Base-by-base conservation (phyloP, 1,140 invertebrate genomes). In the Ips nitidus region DNA sequence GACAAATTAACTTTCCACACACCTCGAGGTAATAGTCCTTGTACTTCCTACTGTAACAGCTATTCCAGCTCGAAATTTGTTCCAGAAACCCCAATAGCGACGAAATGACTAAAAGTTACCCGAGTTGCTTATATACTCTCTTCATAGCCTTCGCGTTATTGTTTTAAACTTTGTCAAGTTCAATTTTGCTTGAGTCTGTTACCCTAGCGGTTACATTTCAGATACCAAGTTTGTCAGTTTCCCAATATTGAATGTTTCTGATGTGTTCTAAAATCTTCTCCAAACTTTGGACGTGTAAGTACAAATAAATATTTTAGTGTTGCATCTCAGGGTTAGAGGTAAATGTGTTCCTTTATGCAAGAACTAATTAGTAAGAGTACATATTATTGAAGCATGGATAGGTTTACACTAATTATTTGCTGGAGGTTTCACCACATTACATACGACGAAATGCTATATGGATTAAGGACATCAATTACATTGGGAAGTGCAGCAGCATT, bases 151-250 rank as follows among this genome's bases (percentile, higher is more conserved):
- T 22, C 22, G 22, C 22, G 22, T 22, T 22, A 22, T 22, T 22
- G 22, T 22, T 22, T 22, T 22, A 50, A 50, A 50, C 45, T 50
- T 50, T 22, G 6, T 50, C 45, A 3, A 50, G 45, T 50, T 50
- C 22, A 50, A 50, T 50, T 50, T 50, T 50, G 45, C 6, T 50
- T 1, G 22, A 50, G 45, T 50, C 22, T 50, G 45, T 50, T 50
- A 22, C 45, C 22, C 6, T 8, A 22, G 45, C 7, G 22, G 22
- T 50, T 50, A 50, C 22, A 22, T 50, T 50, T 8, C 6, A 50
- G 45, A 50, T 50, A 50, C 45, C 22, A 50, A 50, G 6, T 50
- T 50, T 50, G 45, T 6, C 45, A 50, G 45, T 50, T 50, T 50
- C 7, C 22, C 45, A 50, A 50, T 50, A 50, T 50, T 50, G 6